Evolutionary conservation across 2,888 invertebrate genomes (phyloP), one percentile per base, ranked within the genome.

Genomic region (Lumbricus terrestris): DNA sequence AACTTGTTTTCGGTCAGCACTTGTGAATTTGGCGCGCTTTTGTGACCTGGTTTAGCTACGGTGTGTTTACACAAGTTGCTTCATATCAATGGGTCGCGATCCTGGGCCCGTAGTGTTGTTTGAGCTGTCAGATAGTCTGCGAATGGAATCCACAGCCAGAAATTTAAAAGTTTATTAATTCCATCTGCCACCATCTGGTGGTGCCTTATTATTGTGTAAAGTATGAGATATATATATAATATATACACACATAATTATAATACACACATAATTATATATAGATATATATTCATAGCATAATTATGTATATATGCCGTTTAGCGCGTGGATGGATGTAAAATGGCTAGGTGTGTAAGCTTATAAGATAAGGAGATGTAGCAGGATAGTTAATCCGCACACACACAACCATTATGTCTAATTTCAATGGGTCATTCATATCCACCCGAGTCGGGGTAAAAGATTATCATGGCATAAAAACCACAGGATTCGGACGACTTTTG

Each of bases 101-200:
- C 69, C 29, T 69, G 8, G n/a, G 29, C 16, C 69, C n/a, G 69
- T 23, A 69, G 29, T 54, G 11, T n/a, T 16, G n/a, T 8, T 16
- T 8, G 4, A n/a, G 29, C 6, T 23, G 69, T 29, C 29, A 69
- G 69, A 69, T 69, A n/a, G 69, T 29, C 69, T 69, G 69, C n/a
- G 69, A 11, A 29, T 29, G 8, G n/a, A n/a, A n/a, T n/a, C n/a
- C n/a, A n/a, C n/a, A 69, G 69, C n/a, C 29, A 3, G 69, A 69
- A 69, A 69, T 69, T 69, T 69, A n/a, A 69, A 69, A 69, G 69
- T 69, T 69, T 69, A 69, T 69, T 69, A 69, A n/a, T n/a, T 69
- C 69, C 69, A 69, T 69, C 8, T 69, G 69, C 69, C 69, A 69
- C 47, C 69, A 69, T 69, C 69, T 69, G 69, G 69, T 69, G 69